Conservation (phyloP, 2,797 vertebrate genomes). For the Rallus crepitans region DNA sequence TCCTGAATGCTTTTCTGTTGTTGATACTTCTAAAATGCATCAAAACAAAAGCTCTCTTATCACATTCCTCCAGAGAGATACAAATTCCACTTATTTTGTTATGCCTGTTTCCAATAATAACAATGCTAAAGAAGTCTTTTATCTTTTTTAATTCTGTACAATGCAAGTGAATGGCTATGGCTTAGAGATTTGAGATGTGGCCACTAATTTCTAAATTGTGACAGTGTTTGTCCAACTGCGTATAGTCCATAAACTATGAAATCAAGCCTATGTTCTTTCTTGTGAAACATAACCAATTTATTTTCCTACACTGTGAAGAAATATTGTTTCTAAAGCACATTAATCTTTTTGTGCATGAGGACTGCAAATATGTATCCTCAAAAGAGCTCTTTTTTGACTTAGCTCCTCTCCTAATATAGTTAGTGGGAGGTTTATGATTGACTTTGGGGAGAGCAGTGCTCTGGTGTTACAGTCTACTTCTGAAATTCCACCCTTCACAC, state of each 20-base stretch:
- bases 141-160: neutral
- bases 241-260: neutral
- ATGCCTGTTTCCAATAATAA: neutral
- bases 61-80: neutral
- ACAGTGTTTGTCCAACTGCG: neutral
- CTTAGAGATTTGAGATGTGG: neutral
- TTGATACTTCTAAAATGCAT: neutral
- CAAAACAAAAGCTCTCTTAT: neutral
- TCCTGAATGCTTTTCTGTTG: neutral
- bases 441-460: neutral
- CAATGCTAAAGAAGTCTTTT: neutral
- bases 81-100: neutral
- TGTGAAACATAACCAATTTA: neutral
- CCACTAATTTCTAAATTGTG: neutral
- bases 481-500: constrained; percentile 36
- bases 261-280: neutral
- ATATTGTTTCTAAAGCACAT: neutral
- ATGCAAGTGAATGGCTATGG: neutral
- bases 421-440: constrained; percentile 5
- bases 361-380: neutral
- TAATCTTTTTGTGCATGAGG: neutral
- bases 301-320: neutral
- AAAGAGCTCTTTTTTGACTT: neutral
- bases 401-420: neutral
- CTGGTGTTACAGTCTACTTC: neutral